A percentile compares a stretch with the other conserved stretches of the same genome.
Evolutionary conservation across 2,797 vertebrate species (phyloP).

Genomic region (Denticeps clupeoides): DNA sequence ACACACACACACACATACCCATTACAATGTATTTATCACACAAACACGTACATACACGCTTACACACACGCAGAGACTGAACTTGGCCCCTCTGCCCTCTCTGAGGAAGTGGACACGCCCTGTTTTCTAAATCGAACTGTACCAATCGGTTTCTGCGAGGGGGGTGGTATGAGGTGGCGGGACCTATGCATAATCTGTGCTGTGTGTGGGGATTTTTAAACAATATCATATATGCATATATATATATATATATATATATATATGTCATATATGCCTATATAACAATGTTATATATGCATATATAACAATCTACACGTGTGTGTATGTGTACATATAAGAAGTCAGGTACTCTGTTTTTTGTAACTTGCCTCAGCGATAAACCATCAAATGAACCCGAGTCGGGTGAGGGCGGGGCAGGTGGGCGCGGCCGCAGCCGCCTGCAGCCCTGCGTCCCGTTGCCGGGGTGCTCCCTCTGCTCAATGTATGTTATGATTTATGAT

Average conservation of each 20-base stretch:
- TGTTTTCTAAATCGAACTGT: conserved; percentile 47
- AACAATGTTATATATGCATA: conserved; percentile 62
- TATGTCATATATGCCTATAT: conserved; percentile 52
- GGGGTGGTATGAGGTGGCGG: conserved; percentile 50
- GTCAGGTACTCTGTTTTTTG: conserved; percentile 72
- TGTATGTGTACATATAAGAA: conserved; percentile 51
- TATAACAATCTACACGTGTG: conserved; percentile 58
- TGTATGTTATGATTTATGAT: conserved; percentile 99
- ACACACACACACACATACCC: too few relatives aligned
- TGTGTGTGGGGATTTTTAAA: conserved; percentile 71
- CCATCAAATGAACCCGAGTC: conserved; percentile 46
- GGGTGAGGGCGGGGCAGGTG: conserved; percentile 18
- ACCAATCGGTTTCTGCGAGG: conserved; percentile 40
- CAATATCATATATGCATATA: conserved; percentile 62
- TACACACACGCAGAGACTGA: too few relatives aligned
- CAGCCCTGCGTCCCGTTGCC: conserved; percentile 88
- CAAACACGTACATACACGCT: too few relatives aligned
- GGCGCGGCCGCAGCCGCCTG: conserved; percentile 72
- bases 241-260: conserved; percentile 56
- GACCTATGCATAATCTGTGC: conserved; percentile 96
- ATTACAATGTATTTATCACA: too few relatives aligned
- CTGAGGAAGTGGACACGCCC: conserved; percentile 46
- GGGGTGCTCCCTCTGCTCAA: conserved; percentile 95
- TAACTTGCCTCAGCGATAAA: conserved; percentile 91
- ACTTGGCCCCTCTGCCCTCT: too few relatives aligned